phyloP scores from a whole-genome alignment of 2,113 vertebrate species.

The Thinocorus orbignyianus region DNA sequence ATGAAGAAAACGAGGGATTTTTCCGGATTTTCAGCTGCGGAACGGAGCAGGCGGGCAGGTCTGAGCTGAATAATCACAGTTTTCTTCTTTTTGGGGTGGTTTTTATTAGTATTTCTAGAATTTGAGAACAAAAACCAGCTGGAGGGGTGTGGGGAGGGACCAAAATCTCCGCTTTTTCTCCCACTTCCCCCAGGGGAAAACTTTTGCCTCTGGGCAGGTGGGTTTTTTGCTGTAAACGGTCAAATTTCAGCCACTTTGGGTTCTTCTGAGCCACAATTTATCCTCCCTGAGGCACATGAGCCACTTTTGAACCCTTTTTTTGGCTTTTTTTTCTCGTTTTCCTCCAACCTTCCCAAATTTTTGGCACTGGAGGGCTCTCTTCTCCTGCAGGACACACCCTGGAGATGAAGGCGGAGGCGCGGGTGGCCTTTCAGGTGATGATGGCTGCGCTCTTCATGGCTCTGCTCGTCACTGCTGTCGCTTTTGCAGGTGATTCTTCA shows the following conservation, averaged over 20 bases:
- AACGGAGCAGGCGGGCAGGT: neutral
- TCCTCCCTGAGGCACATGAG: neutral
- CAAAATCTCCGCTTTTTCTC: neutral
- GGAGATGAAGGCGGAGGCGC: neutral
- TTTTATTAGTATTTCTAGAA: neutral
- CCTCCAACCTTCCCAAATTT: neutral
- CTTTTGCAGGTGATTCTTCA: neutral
- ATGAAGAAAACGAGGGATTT: neutral
- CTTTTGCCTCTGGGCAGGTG: neutral
- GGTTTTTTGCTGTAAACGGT: neutral
- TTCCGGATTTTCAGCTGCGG: neutral
- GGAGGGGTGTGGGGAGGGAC: fast-evolving
- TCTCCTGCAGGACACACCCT: neutral
- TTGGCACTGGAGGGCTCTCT: neutral
- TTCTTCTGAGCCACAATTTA: neutral
- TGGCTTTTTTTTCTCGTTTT: fast-evolving
- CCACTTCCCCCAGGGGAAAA: neutral
- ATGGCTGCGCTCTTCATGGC: neutral
- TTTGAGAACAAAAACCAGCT: neutral
- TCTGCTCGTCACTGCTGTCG: neutral
- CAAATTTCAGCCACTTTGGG: neutral
- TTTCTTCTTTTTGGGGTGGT: neutral
- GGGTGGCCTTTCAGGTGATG: neutral
- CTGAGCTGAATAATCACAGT: neutral
- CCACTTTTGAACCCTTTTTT: neutral